Conservation (phyloP, 2,888 invertebrate genomes). For the Cosmopolites sordidus region DNA sequence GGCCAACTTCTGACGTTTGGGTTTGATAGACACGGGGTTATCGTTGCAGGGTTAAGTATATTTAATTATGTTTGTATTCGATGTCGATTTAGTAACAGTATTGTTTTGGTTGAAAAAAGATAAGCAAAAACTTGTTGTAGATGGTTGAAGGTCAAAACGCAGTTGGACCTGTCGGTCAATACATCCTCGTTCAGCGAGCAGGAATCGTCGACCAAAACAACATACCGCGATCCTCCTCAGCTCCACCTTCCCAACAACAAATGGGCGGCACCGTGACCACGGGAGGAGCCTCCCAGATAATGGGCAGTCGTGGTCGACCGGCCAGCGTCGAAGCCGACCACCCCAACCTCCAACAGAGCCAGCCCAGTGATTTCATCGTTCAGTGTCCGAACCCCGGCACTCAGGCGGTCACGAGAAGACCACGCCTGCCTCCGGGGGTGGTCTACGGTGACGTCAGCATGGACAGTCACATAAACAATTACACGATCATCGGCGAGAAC, state of each 20-base stretch:
- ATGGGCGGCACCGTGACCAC: conserved; percentile 40
- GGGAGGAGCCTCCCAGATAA: conserved; percentile 35
- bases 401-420: conserved; percentile 51
- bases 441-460: conserved; percentile 48
- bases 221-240: conserved; percentile 79
- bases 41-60: too few relatives aligned
- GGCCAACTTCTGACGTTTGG: too few relatives aligned
- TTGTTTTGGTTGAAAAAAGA: too few relatives aligned
- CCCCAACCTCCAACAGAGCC: conserved; percentile 24
- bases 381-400: conserved; percentile 51
- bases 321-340: conserved; percentile 59
- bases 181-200: conserved; percentile 74
- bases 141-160: conserved; percentile 60
- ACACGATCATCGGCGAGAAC: conserved; percentile 53
- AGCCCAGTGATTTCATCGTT: conserved; percentile 36
- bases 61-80: too few relatives aligned
- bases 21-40: too few relatives aligned
- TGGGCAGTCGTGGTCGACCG: conserved; percentile 52
- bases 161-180: conserved; percentile 67
- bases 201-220: conserved; percentile 52
- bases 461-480: conserved; percentile 45
- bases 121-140: too few relatives aligned
- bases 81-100: too few relatives aligned
- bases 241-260: conserved; percentile 62
- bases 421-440: conserved; percentile 45